phyloP scores from a whole-genome alignment of 2,888 invertebrate species.

The Nudaria mundana region DNA sequence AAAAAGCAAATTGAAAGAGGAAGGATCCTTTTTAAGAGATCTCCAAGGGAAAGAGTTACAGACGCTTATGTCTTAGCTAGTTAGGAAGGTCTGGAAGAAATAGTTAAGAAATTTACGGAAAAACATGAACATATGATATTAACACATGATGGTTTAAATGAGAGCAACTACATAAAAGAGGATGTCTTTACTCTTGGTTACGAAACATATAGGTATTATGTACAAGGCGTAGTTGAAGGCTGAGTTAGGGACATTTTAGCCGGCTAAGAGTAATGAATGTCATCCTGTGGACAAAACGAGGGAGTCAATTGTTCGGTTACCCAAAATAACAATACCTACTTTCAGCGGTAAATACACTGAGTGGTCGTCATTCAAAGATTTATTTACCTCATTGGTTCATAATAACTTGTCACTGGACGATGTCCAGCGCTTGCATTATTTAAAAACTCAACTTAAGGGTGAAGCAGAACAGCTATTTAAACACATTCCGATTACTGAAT shows the following conservation, averaged over 20 bases:
- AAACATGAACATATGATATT: background rate
- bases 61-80: too few relatives aligned
- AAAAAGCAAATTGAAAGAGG: too few relatives aligned
- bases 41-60: too few relatives aligned
- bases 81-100: too few relatives aligned
- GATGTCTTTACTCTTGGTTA: background rate
- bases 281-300: too few relatives aligned
- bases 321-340: too few relatives aligned
- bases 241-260: background rate
- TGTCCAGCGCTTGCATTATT: background rate
- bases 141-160: background rate
- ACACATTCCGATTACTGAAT: background rate
- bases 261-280: background rate
- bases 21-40: too few relatives aligned
- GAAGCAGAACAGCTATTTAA: conserved; percentile 2
- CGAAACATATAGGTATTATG: background rate
- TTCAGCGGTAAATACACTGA: background rate
- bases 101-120: background rate
- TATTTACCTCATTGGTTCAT: background rate
- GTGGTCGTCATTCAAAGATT: background rate
- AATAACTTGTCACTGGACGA: background rate
- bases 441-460: conserved; percentile 1
- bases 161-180: background rate
- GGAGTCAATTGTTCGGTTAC: too few relatives aligned
- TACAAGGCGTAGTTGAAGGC: background rate